Percentiles rank a stretch among this genome's conserved stretches.
Evolutionary conservation across 2,797 vertebrate species (phyloP).

Genomic region (Lindbergichthys nudifrons): DNA sequence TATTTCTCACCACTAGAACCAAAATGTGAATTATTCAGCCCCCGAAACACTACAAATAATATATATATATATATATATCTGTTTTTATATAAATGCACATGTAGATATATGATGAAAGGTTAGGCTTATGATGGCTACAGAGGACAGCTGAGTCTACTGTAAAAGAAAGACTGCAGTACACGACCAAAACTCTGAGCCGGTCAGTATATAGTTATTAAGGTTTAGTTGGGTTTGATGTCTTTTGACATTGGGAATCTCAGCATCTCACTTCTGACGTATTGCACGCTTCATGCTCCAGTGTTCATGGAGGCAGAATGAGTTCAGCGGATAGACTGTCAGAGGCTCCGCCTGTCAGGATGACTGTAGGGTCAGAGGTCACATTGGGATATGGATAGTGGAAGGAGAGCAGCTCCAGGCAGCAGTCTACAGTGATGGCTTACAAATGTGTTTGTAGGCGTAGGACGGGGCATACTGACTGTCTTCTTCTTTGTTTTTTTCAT

Average conservation of each 20-base stretch:
- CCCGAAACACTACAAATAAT: neutral
- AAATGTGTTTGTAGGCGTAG: slow-evolving; percentile 52
- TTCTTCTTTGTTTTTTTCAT: slow-evolving; percentile 33
- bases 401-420: slow-evolving; percentile 38
- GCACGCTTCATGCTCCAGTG: slow-evolving; percentile 63
- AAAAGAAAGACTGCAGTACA: slow-evolving; percentile 12
- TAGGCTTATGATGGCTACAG: slow-evolving; percentile 4
- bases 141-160: neutral
- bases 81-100: neutral
- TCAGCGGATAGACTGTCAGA: slow-evolving; percentile 62
- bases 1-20: slow-evolving; percentile 39
- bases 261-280: slow-evolving; percentile 38
- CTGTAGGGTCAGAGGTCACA: slow-evolving; percentile 64
- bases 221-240: slow-evolving; percentile 48
- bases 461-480: slow-evolving; percentile 9
- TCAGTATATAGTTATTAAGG: slow-evolving; percentile 33
- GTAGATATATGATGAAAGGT: slow-evolving; percentile 10
- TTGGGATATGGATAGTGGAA: slow-evolving; percentile 43
- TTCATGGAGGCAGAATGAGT: slow-evolving; percentile 45
- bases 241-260: slow-evolving; percentile 50
- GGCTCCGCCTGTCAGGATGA: slow-evolving; percentile 49
- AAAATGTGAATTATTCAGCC: slow-evolving; percentile 13
- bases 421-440: slow-evolving; percentile 19
- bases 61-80: neutral
- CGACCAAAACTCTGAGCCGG: slow-evolving; percentile 21